A percentile compares a stretch with the other conserved stretches of the same genome.
These are phyloP conservation scores for Alitta virens DNA, from an alignment of 2,888 invertebrate genomes.

Conservation along the genomic window DNA sequence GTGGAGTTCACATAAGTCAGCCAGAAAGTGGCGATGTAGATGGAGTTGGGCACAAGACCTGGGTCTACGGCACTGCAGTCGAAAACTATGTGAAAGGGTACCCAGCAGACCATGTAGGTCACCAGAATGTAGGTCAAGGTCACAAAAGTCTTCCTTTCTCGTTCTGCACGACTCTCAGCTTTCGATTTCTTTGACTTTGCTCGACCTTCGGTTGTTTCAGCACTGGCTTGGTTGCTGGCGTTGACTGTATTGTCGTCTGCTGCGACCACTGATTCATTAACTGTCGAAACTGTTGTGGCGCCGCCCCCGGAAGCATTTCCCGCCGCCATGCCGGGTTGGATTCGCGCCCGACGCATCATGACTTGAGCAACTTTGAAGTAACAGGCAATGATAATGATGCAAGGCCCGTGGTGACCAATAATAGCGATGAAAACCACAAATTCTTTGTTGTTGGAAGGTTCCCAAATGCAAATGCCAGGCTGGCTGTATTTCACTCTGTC, in stretches of 20 bases:
- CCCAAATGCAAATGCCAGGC: constrained; percentile 41
- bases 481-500: constrained; percentile 39
- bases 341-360: constrained; percentile 29
- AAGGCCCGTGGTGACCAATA: constrained; percentile 47
- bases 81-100: constrained; percentile 32
- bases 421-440: constrained; percentile 47
- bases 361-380: constrained; percentile 38
- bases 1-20: constrained; percentile 31
- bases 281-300: no score
- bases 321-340: neutral
- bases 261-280: no score
- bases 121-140: constrained; percentile 27
- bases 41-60: constrained; percentile 21
- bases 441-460: constrained; percentile 42
- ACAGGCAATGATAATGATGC: constrained; percentile 38
- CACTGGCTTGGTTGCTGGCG: neutral
- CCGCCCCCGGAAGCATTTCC: no score
- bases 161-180: constrained; percentile 6
- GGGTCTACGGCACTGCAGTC: constrained; percentile 28
- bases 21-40: constrained; percentile 30
- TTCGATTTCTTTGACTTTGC: neutral
- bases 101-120: constrained; percentile 30
- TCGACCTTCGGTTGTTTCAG: neutral
- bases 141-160: constrained; percentile 28
- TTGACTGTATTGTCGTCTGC: no score